Base-by-base conservation (phyloP, 2,888 invertebrate genomes). In the Latheticus oryzae region DNA sequence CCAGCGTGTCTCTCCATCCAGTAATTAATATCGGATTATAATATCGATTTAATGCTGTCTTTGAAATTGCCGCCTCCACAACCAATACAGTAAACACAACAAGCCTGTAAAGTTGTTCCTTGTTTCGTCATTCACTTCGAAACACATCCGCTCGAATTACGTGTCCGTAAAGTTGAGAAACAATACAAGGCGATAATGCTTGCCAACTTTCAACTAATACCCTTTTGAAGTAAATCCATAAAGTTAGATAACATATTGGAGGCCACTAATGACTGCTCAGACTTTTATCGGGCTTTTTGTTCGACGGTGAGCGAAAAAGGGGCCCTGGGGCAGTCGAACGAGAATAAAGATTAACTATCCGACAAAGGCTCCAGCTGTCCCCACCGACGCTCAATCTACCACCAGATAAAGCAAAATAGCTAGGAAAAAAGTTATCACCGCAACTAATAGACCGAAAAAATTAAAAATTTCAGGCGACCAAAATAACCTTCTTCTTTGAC, bases 331-430 rank as follows among this genome's bases (percentile, higher is more conserved):
- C 55, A 55, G 55, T 48, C 53, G 60, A 54, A 50, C 51, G 58
- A 62, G 65, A 65, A 61, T 64, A 62, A 63, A 69, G 69, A 70
- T 71, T 71, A 70, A 71, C 66, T 68, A 64, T 67, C 66, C 64
- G 66, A 69, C 68, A 68, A 70, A 69, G 69, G 64, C 65, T 57
- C n/a, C n/a, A n/a, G 60, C 62, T 65, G 67, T 66, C 66, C 63
- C 42, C 61, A 55, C 61, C 65, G 68, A 65, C 65, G 67, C 70
- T 70, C 70, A 70, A 70, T 70, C 67, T 68, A 60, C 57, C 23
- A 33, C 56, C 63, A 66, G 67, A 70, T 67, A 67, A 68, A 70
- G 66, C 62, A 68, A 70, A 68, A 68, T 68, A 68, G 67, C 67
- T 57, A 37, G 61, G 62, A 63, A 68, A 69, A n/a, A n/a, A n/a